phyloP scores from a whole-genome alignment of 2,888 invertebrate genomes.

The Geophilus truncorum region DNA sequence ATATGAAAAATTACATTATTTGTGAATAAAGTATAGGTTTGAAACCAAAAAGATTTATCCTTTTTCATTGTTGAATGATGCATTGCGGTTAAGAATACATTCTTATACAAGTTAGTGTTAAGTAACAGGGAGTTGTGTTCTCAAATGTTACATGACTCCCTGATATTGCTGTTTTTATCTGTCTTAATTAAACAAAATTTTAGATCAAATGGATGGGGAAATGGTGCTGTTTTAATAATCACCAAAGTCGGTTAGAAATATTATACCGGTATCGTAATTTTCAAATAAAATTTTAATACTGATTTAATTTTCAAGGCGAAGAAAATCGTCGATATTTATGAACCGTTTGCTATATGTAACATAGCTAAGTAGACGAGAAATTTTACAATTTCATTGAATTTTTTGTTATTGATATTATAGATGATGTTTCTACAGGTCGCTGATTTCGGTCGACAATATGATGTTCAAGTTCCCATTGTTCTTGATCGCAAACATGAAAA shows the following conservation, averaged over 20 bases:
- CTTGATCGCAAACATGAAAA: not conserved
- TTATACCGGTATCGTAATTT: too few species aligned
- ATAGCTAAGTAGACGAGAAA: not conserved
- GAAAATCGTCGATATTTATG: not conserved
- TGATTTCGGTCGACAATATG: not conserved
- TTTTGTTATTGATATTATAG: not conserved
- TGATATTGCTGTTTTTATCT: not conserved
- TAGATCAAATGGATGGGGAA: not conserved
- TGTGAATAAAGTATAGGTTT: conserved; percentile 20
- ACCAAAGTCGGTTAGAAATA: not conserved
- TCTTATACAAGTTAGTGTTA: too few species aligned
- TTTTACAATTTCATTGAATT: not conserved
- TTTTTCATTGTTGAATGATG: too few species aligned
- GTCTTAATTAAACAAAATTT: not conserved
- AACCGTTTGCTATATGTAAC: not conserved
- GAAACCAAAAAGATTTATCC: conserved; percentile 4
- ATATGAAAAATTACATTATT: conserved; percentile 2
- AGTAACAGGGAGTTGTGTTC: not conserved
- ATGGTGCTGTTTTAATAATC: not conserved
- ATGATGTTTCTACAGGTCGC: not conserved
- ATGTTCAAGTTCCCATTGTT: not conserved
- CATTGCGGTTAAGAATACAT: too few species aligned
- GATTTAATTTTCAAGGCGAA: too few species aligned
- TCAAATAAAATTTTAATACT: not conserved
- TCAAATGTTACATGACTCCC: not conserved